These are phyloP conservation scores for Macrostomum lignano DNA, from an alignment of 1,140 invertebrate species.

Conservation along the genomic window DNA sequence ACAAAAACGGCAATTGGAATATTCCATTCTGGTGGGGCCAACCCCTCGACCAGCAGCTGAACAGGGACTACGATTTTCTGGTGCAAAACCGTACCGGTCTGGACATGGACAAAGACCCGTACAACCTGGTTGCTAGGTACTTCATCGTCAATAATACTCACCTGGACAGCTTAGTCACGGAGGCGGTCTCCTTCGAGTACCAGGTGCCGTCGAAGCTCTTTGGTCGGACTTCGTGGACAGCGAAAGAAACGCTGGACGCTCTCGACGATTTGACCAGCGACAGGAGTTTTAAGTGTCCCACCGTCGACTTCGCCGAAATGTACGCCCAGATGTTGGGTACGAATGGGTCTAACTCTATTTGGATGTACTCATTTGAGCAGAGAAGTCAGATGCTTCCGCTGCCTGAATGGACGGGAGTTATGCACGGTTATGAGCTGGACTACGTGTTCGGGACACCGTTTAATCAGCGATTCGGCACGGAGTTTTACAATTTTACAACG, in stretches of 20 bases:
- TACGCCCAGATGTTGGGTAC: too few relatives aligned
- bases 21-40: too few relatives aligned
- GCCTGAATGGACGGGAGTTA: constrained; percentile 1
- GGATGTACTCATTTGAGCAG: not conserved
- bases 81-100: too few relatives aligned
- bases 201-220: not conserved
- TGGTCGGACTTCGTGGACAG: not conserved
- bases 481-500: not conserved
- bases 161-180: too few relatives aligned
- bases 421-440: constrained; percentile 2
- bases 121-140: too few relatives aligned
- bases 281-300: not conserved
- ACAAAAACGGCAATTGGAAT: too few relatives aligned
- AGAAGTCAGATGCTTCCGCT: not conserved
- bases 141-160: too few relatives aligned
- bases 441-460: constrained; percentile 2
- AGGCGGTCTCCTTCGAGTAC: too few relatives aligned
- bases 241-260: not conserved
- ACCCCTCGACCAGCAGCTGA: too few relatives aligned
- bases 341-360: too few relatives aligned
- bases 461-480: not conserved
- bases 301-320: not conserved
- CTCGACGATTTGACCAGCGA: not conserved
- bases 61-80: too few relatives aligned
- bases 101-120: too few relatives aligned